Base-by-base conservation (phyloP, 2,797 vertebrate species). In the Sebastes kiyomatsui region DNA sequence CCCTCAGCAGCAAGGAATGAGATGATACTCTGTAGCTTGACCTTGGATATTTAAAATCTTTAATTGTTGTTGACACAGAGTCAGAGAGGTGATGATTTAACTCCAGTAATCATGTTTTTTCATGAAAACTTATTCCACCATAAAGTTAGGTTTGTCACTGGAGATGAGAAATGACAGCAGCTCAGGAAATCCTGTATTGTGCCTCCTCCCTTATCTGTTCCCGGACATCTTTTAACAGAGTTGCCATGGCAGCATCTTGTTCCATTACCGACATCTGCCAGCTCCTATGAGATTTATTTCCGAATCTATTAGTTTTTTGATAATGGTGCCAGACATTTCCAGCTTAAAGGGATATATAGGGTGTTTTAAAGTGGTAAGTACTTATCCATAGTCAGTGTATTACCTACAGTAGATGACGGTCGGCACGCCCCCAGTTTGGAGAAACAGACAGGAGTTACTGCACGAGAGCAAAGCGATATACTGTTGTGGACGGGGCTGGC, bases 221-320 rank as follows among this genome's bases (percentile, higher is more conserved):
- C 28, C 42, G 42, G 72, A 78, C 30, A 61, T 59, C 33, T 69
- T 77, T 80, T 68, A 67, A 79, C 64, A 80, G 16, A 20, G 77
- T 88, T 83, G 75, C 59, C 75, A 77, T 75, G 35, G 62, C 35
- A 80, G 46, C 71, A 67, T 85, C 25, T 77, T 76, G 60, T 42
- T 82, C 56, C 10, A 61, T 75, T 80, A 59, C 52, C 56, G 59
- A 62, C 56, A 81, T 58, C 65, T 72, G 72, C 54, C 65, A 66
- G 18, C 16, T 72, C 66, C 79, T 49, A 13, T 49, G 27, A 77
- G 35, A 72, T 81, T 59, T 2, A 73, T 79, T 56, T 67, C 22
- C 30, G 52, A 79, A 38, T 75, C 23, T 42, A 11, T 81, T 68
- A 0, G 0, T 32, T 72, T 81, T 80, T 64, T 64, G 4, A 22